These are phyloP conservation scores for Petrocephalus zakoni DNA, from an alignment of 2,113 vertebrate genomes.

Conservation along the genomic window DNA sequence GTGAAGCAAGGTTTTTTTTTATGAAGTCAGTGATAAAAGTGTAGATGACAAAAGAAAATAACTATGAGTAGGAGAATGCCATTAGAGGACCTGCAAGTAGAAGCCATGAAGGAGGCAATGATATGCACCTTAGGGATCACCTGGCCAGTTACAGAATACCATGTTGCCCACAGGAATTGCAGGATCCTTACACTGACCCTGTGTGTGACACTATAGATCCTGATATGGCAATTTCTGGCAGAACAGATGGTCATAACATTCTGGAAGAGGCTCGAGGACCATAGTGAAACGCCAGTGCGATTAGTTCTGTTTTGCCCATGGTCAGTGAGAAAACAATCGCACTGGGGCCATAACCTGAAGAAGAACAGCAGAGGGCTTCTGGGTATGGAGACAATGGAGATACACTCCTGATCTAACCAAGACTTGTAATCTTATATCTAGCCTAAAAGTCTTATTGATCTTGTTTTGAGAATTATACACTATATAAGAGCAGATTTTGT, in stretches of 20 bases:
- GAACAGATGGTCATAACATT: neutral
- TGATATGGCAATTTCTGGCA: neutral
- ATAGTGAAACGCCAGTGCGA: neutral
- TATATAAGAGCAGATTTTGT: too few relatives aligned
- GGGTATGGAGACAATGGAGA: neutral
- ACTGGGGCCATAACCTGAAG: neutral
- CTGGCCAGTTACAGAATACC: neutral
- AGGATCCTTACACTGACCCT: neutral
- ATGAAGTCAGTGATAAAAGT: neutral
- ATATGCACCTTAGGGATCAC: neutral
- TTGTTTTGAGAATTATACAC: too few relatives aligned
- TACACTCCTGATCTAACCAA: too few relatives aligned
- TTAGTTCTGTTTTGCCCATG: neutral
- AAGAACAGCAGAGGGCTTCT: neutral
- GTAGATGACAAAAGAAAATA: neutral
- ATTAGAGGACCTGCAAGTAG: neutral
- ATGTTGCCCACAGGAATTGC: neutral
- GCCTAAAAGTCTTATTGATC: too few relatives aligned
- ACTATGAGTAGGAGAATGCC: neutral
- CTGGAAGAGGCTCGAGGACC: neutral
- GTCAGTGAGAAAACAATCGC: neutral
- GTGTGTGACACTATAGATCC: neutral
- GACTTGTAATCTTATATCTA: too few relatives aligned
- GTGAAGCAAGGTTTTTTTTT: neutral
- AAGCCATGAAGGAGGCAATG: neutral